These are phyloP conservation scores for Clitarchus hookeri DNA, from an alignment of 2,888 invertebrate species.

Conservation along the genomic window DNA sequence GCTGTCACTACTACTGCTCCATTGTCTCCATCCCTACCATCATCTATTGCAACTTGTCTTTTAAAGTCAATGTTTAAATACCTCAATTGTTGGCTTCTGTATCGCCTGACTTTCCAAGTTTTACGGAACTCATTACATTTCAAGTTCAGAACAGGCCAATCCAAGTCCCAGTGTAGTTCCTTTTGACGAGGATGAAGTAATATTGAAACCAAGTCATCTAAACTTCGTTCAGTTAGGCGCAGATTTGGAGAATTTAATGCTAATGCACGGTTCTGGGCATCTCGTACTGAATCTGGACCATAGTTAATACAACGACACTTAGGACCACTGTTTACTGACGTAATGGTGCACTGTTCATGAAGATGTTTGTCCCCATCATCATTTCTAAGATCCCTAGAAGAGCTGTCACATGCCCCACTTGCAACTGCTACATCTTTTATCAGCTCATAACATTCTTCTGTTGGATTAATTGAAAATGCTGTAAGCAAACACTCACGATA, in stretches of 20 bases:
- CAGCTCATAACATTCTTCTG: constrained; percentile 62
- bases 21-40: neutral
- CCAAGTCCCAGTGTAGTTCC: constrained; percentile 70
- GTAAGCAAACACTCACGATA: constrained; percentile 74
- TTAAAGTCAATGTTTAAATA: neutral
- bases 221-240: constrained; percentile 67
- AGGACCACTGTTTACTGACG: constrained; percentile 23
- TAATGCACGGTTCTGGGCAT: constrained; percentile 17
- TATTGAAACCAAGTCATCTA: constrained; percentile 72
- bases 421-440: constrained; percentile 61
- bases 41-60: constrained; percentile 9
- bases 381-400: neutral
- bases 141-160: constrained; percentile 61
- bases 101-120: constrained; percentile 51
- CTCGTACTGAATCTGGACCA: neutral
- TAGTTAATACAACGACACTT: neutral
- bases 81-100: constrained; percentile 5
- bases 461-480: constrained; percentile 75
- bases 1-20: neutral
- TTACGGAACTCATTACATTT: constrained; percentile 61
- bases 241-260: constrained; percentile 64
- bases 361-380: neutral
- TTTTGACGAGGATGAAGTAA: constrained; percentile 73
- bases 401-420: constrained; percentile 53
- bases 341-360: constrained; percentile 19